Evolutionary conservation across 1,140 invertebrate species (phyloP).

Genomic region (Lepeophtheirus salmonis): DNA sequence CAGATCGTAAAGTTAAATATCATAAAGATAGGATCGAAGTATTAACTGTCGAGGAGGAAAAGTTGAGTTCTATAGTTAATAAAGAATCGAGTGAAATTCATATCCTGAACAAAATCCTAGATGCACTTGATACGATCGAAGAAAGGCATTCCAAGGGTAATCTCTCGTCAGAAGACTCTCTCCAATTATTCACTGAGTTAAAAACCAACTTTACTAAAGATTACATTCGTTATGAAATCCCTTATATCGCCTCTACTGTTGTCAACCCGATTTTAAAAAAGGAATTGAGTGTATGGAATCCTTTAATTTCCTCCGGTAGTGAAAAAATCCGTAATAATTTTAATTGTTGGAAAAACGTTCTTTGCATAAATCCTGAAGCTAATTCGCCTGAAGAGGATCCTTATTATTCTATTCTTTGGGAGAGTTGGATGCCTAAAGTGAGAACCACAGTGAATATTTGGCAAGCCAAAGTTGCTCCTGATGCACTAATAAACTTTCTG

Average conservation of each 20-base stretch:
- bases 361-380: slow-evolving; percentile 13
- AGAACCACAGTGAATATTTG: slow-evolving; percentile 36
- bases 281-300: slow-evolving; percentile 11
- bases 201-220: slow-evolving; percentile 37
- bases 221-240: slow-evolving; percentile 33
- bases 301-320: not conserved
- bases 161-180: slow-evolving; percentile 51
- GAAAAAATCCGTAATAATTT: slow-evolving; percentile 20
- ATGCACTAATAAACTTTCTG: slow-evolving; percentile 36
- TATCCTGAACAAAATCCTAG: slow-evolving; percentile 54
- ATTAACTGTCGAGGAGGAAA: slow-evolving; percentile 55
- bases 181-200: slow-evolving; percentile 48
- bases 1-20: slow-evolving; percentile 53
- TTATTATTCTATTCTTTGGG: slow-evolving; percentile 65
- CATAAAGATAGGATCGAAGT: slow-evolving; percentile 54
- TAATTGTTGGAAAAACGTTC: slow-evolving; percentile 17
- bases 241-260: slow-evolving; percentile 29
- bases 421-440: slow-evolving; percentile 65
- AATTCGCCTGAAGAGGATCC: slow-evolving; percentile 37
- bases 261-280: slow-evolving; percentile 23
- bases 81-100: slow-evolving; percentile 53
- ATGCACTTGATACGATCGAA: slow-evolving; percentile 77
- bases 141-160: slow-evolving; percentile 48
- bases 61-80: slow-evolving; percentile 43
- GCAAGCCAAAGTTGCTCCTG: slow-evolving; percentile 8